These are phyloP conservation scores for Atherix ibis DNA, from an alignment of 2,888 invertebrate species.

Conservation along the genomic window DNA sequence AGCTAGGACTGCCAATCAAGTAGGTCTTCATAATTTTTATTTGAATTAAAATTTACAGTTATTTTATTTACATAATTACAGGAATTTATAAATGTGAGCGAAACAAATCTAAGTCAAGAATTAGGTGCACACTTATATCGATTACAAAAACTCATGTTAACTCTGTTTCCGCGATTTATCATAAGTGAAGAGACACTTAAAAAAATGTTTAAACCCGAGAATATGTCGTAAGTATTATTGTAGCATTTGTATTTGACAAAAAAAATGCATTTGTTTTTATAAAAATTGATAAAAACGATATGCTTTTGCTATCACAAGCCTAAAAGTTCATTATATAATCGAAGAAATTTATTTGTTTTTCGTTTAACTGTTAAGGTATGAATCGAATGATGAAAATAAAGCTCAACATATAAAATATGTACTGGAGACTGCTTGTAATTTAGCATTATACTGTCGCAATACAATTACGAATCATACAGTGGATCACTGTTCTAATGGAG, in stretches of 20 bases:
- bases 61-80: constrained; percentile 13
- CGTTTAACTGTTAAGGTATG: constrained; percentile 10
- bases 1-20: constrained; percentile 47
- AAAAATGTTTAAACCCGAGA: constrained; percentile 22
- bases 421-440: constrained; percentile 52
- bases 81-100: constrained; percentile 22
- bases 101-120: constrained; percentile 32
- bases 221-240: constrained; percentile 13
- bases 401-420: constrained; percentile 32
- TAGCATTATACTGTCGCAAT: constrained; percentile 55
- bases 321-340: no score
- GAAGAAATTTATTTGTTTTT: no score
- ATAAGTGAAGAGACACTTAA: constrained; percentile 30
- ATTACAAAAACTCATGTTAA: constrained; percentile 58
- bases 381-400: constrained; percentile 19
- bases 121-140: constrained; percentile 45
- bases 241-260: no score
- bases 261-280: no score
- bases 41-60: neutral
- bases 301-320: no score
- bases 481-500: constrained; percentile 37
- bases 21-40: no score
- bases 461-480: constrained; percentile 40
- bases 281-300: no score
- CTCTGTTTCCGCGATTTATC: constrained; percentile 55